Percentiles rank a stretch among this genome's conserved stretches.
Conservation (phyloP, 2,797 vertebrate species). For the Malacoctenus gilli region DNA sequence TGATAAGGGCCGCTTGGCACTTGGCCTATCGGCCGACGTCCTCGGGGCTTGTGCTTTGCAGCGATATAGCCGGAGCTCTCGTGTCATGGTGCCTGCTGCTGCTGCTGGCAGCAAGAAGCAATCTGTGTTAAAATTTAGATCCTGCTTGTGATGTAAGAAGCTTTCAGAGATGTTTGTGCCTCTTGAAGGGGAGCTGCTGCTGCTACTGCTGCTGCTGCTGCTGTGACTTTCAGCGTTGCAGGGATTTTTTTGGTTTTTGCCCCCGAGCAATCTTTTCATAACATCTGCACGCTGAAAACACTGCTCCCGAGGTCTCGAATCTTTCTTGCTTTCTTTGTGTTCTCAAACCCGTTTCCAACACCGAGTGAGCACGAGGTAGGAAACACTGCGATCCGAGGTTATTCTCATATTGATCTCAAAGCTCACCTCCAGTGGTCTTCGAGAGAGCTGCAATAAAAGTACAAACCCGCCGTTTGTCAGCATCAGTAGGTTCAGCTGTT, state of each 20-base stretch:
- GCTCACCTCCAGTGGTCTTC: too few relatives aligned
- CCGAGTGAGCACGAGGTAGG: too few relatives aligned
- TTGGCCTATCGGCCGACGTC: constrained; percentile 40
- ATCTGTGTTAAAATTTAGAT: constrained; percentile 19
- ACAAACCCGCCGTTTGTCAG: too few relatives aligned
- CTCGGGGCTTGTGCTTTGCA: constrained; percentile 32
- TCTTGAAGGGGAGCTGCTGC: not conserved
- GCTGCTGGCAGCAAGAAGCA: constrained; percentile 12
- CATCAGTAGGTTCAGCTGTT: constrained; percentile 15
- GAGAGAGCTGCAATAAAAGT: too few relatives aligned
- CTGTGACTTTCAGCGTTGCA: constrained; percentile 10
- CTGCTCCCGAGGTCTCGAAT: not conserved
- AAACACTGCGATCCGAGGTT: too few relatives aligned
- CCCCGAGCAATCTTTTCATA: constrained; percentile 5
- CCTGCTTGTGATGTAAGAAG: constrained; percentile 15
- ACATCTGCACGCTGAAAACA: constrained; percentile 9
- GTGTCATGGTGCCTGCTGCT: constrained; percentile 8
- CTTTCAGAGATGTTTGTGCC: constrained; percentile 3
- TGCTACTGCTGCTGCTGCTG: too few relatives aligned
- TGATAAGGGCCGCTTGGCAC: constrained; percentile 52
- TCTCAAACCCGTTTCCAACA: not conserved
- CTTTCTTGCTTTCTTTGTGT: not conserved
- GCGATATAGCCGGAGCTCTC: constrained; percentile 25
- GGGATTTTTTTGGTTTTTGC: constrained; percentile 16
- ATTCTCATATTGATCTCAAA: too few relatives aligned